Percentiles rank a stretch among this genome's conserved stretches.
Evolutionary conservation across 2,113 vertebrate species (phyloP).

Genomic region (Antigone vipio): DNA sequence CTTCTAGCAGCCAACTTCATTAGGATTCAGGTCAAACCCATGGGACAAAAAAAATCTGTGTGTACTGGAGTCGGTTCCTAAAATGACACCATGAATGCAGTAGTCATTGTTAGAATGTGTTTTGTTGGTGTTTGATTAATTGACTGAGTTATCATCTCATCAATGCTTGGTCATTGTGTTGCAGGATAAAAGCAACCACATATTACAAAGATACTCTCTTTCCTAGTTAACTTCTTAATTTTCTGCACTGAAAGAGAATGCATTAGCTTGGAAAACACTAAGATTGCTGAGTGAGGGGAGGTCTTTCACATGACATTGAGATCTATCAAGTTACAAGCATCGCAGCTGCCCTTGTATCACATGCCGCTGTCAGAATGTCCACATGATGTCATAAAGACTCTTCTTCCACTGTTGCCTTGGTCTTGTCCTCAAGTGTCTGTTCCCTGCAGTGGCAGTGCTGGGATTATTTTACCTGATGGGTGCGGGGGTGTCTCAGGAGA

Average conservation of each 20-base stretch:
- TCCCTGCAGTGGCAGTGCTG: neutral
- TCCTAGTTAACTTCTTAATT: neutral
- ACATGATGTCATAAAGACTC: neutral
- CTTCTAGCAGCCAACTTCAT: neutral
- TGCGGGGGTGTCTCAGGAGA: neutral
- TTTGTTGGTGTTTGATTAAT: constrained; percentile 47
- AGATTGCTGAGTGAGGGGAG: neutral
- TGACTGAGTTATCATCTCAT: neutral
- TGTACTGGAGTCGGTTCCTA: neutral
- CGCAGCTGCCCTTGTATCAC: neutral
- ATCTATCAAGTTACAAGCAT: neutral
- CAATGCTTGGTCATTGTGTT: neutral
- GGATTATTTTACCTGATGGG: neutral
- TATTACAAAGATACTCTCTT: neutral
- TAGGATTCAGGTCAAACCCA: constrained; percentile 11
- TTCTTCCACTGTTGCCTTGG: neutral
- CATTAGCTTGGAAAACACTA: neutral
- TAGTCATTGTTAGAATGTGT: constrained; percentile 14
- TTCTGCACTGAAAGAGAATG: neutral
- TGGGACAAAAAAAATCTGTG: neutral
- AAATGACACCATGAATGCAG: neutral
- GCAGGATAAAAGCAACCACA: neutral
- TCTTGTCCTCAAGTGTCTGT: neutral
- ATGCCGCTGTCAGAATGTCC: neutral
- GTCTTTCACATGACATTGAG: neutral